Base-by-base conservation (phyloP, 2,888 invertebrate species). In the Ophion costatus region DNA sequence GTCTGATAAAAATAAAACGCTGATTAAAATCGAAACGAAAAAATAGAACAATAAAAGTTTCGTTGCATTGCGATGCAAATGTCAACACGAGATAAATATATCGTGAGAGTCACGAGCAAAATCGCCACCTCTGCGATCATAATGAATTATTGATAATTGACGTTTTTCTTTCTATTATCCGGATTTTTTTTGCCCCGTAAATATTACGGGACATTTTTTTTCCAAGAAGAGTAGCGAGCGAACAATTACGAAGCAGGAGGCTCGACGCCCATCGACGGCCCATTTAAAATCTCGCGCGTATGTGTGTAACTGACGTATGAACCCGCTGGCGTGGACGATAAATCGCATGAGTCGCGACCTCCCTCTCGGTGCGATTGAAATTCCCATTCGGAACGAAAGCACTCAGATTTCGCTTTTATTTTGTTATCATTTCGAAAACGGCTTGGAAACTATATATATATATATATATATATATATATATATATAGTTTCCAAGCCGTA, bases 351-450 rank as follows among this genome's bases (percentile, higher is more conserved):
- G 64, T 70, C 20, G 80, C 51, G 67, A 78, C 17, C 14, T 5
- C 51, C 45, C 61, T 69, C 74, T 76, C 24, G 59, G 29, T 63
- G 42, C 56, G 74, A 81, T 80, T 73, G 57, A 64, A 70, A 75
- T 66, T 71, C 59, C 57, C 59, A 76, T 80, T 80, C 59, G 71
- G 33, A n/a, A 59, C 75, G 71, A 81, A 45, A 74, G 69, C 84
- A 74, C 63, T 78, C 71, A 57, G 69, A 69, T 81, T 67, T 78
- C 74, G n/a, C 74, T 84, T 84, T 81, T 63, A 78, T 78, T 78
- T 78, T 70, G 84, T 69, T 84, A 70, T 74, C 45, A 81, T 70
- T 81, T 57, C 29, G 61, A 17, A 69, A 59, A 69, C 64, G 45
- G 45, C 17, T 59, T 57, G 24, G 45, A 51, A 69, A 51, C 56